Evolutionary conservation across 2,888 invertebrate species (phyloP).

Genomic region (Agriopis marginaria): DNA sequence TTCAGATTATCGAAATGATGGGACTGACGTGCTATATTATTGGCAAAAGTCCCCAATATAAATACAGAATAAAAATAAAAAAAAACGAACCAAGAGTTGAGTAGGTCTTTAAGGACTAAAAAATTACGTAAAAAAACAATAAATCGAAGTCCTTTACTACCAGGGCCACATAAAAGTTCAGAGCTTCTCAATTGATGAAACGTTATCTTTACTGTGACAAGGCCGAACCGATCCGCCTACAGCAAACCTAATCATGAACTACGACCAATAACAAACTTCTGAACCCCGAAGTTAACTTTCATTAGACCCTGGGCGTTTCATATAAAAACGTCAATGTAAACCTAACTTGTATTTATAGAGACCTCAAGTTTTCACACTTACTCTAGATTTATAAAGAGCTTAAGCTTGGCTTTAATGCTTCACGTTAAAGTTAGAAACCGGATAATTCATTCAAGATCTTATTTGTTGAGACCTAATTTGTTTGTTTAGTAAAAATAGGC

Average conservation of each 20-base stretch:
- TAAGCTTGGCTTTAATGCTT: constrained; percentile 6
- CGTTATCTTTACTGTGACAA: constrained; percentile 65
- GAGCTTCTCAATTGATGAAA: constrained; percentile 59
- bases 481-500: neutral
- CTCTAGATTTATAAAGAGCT: constrained; percentile 44
- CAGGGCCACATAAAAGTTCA: neutral
- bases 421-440: constrained; percentile 4
- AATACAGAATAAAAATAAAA: too few relatives aligned
- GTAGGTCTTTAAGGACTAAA: neutral
- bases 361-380: constrained; percentile 40
- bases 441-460: constrained; percentile 7
- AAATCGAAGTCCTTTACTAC: neutral
- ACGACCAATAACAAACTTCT: constrained; percentile 62
- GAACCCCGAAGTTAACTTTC: constrained; percentile 56
- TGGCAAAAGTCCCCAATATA: too few relatives aligned
- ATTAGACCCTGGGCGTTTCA: constrained; percentile 55
- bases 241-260: constrained; percentile 61
- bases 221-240: constrained; percentile 47
- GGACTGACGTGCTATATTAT: too few relatives aligned
- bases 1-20: too few relatives aligned
- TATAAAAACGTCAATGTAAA: constrained; percentile 65
- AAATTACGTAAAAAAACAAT: neutral
- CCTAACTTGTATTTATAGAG: constrained; percentile 59
- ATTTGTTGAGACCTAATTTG: neutral
- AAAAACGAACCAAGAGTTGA: too few relatives aligned